Evolutionary conservation across 2,797 vertebrate species (phyloP), one percentile per base, ranked within the genome.

Genomic region (Podarcis siculus): DNA sequence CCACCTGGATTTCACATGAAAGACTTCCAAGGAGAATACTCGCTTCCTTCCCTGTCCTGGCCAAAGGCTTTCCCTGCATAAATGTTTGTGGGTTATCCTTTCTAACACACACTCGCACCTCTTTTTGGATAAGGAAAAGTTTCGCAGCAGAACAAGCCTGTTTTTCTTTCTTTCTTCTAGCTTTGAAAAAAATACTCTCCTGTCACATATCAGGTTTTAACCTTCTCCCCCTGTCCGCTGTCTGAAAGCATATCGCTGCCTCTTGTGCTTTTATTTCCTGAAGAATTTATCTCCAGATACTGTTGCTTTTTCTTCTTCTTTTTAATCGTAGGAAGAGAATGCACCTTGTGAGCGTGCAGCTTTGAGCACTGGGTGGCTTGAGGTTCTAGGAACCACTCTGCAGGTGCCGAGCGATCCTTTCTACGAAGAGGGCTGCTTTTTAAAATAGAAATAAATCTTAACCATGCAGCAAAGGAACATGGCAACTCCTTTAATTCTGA

Each of bases 361-460:
- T 96, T 93, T 72, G 94, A 96, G 96, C 97, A 96, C 97, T 96
- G 97, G 97, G 96, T 96, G 97, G 97, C 96, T 96, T 92, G 90
- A 89, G 91, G 93, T 92, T 86, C 90, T 93, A 86, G 35, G 39
- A 83, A 72, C 69, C 23, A 15, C 67, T 58, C 37, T 58, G 86
- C 84, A 0, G 17, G 61, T 30, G 58, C 69, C 67, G 1, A 91
- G 82, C 82, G 25, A 89, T 89, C 72, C 42, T 82, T 92, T 87
- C 72, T 4, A 83, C 86, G 71, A 94, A 39, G 92, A 95, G 95
- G 96, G 94, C 95, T 95, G 88, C 27, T 35, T 37, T 37, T 19
- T 23, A 23, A 35, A 73, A 32, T 5, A 37, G 45, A 27, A 39
- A 17, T 10, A 8, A 15, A 45, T 6, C 27, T 30, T 42, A 77